Base-by-base conservation (phyloP, 30 jellyfish, hydroid and myxozoan genomes). In the Chironex yamaguchii region DNA sequence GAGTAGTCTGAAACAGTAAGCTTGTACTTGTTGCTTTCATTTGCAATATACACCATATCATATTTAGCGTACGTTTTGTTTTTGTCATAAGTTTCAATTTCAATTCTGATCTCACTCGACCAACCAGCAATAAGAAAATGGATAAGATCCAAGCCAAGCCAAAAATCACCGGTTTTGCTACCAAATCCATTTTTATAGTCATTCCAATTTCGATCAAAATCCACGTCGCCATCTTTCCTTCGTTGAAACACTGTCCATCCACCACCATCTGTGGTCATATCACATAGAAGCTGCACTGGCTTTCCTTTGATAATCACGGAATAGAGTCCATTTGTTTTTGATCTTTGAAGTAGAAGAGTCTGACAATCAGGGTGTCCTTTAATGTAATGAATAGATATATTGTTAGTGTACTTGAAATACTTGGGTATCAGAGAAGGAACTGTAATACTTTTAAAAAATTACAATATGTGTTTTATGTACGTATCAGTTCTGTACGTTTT, bases 241-340 rank as follows among this genome's bases (percentile, higher is more conserved):
- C 90, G 30, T 33, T 78, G 90, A 52, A 78, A 54, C 1, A 78
- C 68, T 0, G 90, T 78, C 90, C 90, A 78, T 12, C 90, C 90
- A 63, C 81, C 81, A 1, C 53, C 67, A 11, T 31, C 66, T 1
- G 67, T 78, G n/a, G 33, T 62, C 81, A 78, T 54, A 22, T 78
- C 81, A 35, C 90, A 78, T 36, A 13, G 64, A 1, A 78, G 81
- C 6, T 24, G 17, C 54, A 78, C 62, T 3, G 90, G 68, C 23
- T 26, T 13, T 12, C 69, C 66, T 21, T 42, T 51, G 30, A n/a
- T n/a, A n/a, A n/a, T n/a, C n/a, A n/a, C n/a, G n/a, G n/a, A n/a
- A n/a, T n/a, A n/a, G n/a, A n/a, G n/a, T n/a, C n/a, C n/a, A n/a
- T n/a, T n/a, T n/a, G n/a, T n/a, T n/a, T n/a, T n/a, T n/a, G n/a